These are phyloP conservation scores for Acanthornis magna DNA, from an alignment of 2,797 vertebrate species.

Conservation along the genomic window DNA sequence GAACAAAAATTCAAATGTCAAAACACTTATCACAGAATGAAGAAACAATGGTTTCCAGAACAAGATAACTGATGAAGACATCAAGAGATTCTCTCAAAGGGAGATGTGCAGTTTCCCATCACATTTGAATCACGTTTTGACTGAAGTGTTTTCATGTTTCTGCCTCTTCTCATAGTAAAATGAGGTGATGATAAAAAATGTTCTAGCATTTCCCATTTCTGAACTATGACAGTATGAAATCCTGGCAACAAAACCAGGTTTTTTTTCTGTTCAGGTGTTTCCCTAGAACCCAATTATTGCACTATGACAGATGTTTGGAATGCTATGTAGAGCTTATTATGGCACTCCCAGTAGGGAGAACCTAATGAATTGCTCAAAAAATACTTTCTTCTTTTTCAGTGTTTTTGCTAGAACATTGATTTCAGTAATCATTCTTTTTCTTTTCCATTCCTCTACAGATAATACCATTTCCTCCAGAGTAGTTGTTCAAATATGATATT, in stretches of 20 bases:
- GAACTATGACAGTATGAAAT: not conserved
- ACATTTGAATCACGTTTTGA: not conserved
- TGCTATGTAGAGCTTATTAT: not conserved
- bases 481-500: not conserved
- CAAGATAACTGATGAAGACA: not conserved
- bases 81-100: not conserved
- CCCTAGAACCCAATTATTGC: not conserved
- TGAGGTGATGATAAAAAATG: not conserved
- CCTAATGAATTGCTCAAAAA: not conserved
- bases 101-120: not conserved
- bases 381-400: not conserved
- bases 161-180: not conserved
- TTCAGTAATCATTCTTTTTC: not conserved
- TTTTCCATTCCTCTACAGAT: not conserved
- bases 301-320: not conserved
- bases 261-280: not conserved
- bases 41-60: not conserved
- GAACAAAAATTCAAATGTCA: not conserved
- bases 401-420: not conserved
- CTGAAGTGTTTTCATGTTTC: not conserved
- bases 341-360: not conserved
- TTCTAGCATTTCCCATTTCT: not conserved
- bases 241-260: fast-evolving
- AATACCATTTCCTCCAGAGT: not conserved
- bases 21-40: not conserved